Conservation (phyloP, 2,113 vertebrate genomes). For the Leuciscus idus region DNA sequence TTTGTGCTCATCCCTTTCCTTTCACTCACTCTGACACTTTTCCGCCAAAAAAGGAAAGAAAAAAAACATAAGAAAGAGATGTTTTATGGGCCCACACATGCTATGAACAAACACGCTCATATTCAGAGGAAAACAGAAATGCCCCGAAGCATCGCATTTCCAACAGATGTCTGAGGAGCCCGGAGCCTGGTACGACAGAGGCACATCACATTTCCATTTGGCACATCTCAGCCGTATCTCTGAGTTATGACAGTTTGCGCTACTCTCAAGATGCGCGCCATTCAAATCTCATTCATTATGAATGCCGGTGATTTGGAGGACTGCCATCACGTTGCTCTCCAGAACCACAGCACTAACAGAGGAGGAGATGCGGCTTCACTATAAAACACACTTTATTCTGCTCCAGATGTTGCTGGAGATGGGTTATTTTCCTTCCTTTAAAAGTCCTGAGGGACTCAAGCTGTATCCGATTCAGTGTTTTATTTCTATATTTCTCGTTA, state of each 20-base stretch:
- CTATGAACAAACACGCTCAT: slow-evolving; percentile 41
- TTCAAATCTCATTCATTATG: slow-evolving; percentile 61
- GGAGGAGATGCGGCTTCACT: slow-evolving; percentile 29
- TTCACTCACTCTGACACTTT: slow-evolving; percentile 45
- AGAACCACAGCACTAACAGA: slow-evolving; percentile 39
- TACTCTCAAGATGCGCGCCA: slow-evolving; percentile 55
- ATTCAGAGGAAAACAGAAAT: slow-evolving; percentile 49
- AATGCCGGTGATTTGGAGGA: slow-evolving; percentile 55
- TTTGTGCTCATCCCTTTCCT: slow-evolving; percentile 44
- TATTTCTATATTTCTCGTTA: background rate
- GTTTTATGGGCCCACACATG: slow-evolving; percentile 44
- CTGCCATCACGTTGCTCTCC: slow-evolving; percentile 38
- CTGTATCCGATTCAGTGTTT: background rate
- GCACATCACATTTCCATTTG: slow-evolving; percentile 56
- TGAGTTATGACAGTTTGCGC: slow-evolving; percentile 54
- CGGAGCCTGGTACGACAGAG: slow-evolving; percentile 48
- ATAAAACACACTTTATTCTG: slow-evolving; percentile 43
- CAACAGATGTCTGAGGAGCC: slow-evolving; percentile 57
- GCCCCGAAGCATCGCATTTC: slow-evolving; percentile 50
- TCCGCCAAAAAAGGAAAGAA: background rate
- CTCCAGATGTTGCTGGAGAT: slow-evolving; percentile 31
- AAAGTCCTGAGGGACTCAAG: background rate
- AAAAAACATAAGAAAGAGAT: slow-evolving; percentile 30
- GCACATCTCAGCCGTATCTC: slow-evolving; percentile 50
- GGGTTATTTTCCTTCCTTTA: slow-evolving; percentile 1